Percentiles rank a stretch among this genome's conserved stretches.
Evolutionary conservation across 2,888 invertebrate species (phyloP).

Genomic region (Nymphalis urticae): DNA sequence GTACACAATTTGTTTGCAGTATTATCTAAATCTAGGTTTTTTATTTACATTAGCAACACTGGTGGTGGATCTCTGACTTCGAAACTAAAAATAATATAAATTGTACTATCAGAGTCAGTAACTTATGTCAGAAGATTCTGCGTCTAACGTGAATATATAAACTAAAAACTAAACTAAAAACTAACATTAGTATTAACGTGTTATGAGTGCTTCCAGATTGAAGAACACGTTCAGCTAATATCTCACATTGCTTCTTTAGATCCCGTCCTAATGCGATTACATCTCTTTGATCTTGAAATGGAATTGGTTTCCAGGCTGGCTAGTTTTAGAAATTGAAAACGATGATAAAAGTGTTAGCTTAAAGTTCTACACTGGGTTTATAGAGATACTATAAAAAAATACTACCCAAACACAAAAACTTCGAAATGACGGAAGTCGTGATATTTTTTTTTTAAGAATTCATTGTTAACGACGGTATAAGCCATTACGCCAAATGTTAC

Average conservation of each 20-base stretch:
- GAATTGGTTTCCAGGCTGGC: slow-evolving; percentile 12
- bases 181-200: slow-evolving; percentile 10
- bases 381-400: neutral
- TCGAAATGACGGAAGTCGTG: neutral
- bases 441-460: neutral
- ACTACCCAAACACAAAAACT: neutral
- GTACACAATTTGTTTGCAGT: no score
- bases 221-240: slow-evolving; percentile 8
- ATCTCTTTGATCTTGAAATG: slow-evolving; percentile 26
- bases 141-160: neutral
- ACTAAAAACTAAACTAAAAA: slow-evolving; percentile 22
- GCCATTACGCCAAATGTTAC: no score
- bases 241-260: slow-evolving; percentile 18
- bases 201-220: slow-evolving; percentile 18
- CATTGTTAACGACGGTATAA: neutral
- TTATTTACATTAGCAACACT: no score
- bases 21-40: no score
- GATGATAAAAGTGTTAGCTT: slow-evolving; percentile 4
- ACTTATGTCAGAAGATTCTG: no score
- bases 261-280: slow-evolving; percentile 18
- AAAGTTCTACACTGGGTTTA: neutral
- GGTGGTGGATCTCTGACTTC: no score
- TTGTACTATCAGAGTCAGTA: no score
- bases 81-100: no score
- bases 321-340: slow-evolving; percentile 14